Percentiles rank a stretch among this genome's conserved stretches.
phyloP scores from a whole-genome alignment of 2,888 invertebrate genomes.

The Alloplasta piceator region DNA sequence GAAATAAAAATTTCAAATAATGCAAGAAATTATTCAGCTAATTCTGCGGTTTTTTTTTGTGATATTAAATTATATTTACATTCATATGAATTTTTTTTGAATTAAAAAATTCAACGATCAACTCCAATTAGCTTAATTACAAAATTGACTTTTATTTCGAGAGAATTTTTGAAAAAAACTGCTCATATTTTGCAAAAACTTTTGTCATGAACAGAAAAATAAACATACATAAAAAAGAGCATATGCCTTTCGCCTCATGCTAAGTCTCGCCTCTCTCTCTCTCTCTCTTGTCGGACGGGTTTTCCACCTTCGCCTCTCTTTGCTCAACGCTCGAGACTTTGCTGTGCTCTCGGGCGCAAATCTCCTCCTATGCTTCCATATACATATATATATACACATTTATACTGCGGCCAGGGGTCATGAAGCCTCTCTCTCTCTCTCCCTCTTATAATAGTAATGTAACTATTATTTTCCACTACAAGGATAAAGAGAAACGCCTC shows the following conservation, averaged over 20 bases:
- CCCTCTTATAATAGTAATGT: slow-evolving; percentile 41
- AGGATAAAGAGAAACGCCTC: slow-evolving; percentile 16
- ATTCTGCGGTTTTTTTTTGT: too few species aligned
- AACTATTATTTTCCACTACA: slow-evolving; percentile 39
- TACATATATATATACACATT: neutral
- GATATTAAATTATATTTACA: too few species aligned
- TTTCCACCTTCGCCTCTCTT: slow-evolving; percentile 34
- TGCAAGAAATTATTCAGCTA: too few species aligned
- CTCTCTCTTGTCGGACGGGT: neutral
- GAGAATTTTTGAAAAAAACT: neutral
- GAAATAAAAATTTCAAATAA: too few species aligned
- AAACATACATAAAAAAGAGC: slow-evolving; percentile 11
- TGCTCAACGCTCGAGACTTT: slow-evolving; percentile 35
- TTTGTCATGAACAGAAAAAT: neutral
- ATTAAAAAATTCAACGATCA: too few species aligned
- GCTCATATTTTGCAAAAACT: neutral
- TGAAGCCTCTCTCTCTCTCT: slow-evolving; percentile 28
- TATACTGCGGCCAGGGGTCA: slow-evolving; percentile 40
- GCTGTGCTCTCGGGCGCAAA: slow-evolving; percentile 9
- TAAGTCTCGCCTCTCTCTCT: slow-evolving; percentile 28
- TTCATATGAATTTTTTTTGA: too few species aligned
- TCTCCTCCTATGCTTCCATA: slow-evolving; percentile 2
- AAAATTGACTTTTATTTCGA: too few species aligned
- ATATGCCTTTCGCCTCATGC: slow-evolving; percentile 40
- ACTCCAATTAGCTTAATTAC: too few species aligned